Percentiles rank a stretch among this genome's conserved stretches.
These are phyloP conservation scores for Geopemphigus sp. DNA, from an alignment of 1,140 invertebrate genomes.

Conservation along the genomic window DNA sequence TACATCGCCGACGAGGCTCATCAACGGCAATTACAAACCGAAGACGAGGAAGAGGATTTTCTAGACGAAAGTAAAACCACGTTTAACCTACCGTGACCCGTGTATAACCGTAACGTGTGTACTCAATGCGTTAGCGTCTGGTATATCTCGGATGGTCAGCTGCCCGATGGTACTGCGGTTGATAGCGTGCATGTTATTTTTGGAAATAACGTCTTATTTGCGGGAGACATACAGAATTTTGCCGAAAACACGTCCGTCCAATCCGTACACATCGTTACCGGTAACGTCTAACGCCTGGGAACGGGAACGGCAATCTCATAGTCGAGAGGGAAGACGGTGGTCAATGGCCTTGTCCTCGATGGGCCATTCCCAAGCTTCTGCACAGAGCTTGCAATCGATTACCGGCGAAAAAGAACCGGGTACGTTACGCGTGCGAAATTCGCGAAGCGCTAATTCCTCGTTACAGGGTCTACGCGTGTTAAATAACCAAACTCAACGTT, in stretches of 20 bases:
- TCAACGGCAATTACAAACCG: slow-evolving; percentile 78
- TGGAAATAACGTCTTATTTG: slow-evolving; percentile 96
- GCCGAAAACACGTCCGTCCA: slow-evolving; percentile 65
- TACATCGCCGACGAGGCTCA: slow-evolving; percentile 78
- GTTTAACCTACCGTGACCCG: too few species aligned
- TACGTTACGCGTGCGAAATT: slow-evolving; percentile 52
- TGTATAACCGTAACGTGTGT: too few species aligned
- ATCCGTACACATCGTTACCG: slow-evolving; percentile 37
- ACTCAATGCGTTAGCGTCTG: slow-evolving; percentile 65
- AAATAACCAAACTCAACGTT: background rate
- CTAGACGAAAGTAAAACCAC: slow-evolving; percentile 80
- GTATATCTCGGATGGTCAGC: slow-evolving; percentile 76
- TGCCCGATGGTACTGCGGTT: slow-evolving; percentile 91
- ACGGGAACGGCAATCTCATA: slow-evolving; percentile 44
- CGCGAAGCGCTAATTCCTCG: background rate
- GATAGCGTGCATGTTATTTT: slow-evolving; percentile 86
- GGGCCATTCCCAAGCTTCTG: slow-evolving; percentile 87
- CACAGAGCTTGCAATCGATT: slow-evolving; percentile 86
- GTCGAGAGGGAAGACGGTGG: slow-evolving; percentile 75
- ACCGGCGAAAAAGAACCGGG: slow-evolving; percentile 71
- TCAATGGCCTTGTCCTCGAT: slow-evolving; percentile 88
- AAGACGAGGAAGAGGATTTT: slow-evolving; percentile 98
- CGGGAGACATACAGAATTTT: slow-evolving; percentile 79
- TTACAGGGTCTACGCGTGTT: background rate
- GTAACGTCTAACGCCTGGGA: slow-evolving; percentile 55